phyloP scores from a whole-genome alignment of 2,888 invertebrate species.

The Hypsopygia costalis region DNA sequence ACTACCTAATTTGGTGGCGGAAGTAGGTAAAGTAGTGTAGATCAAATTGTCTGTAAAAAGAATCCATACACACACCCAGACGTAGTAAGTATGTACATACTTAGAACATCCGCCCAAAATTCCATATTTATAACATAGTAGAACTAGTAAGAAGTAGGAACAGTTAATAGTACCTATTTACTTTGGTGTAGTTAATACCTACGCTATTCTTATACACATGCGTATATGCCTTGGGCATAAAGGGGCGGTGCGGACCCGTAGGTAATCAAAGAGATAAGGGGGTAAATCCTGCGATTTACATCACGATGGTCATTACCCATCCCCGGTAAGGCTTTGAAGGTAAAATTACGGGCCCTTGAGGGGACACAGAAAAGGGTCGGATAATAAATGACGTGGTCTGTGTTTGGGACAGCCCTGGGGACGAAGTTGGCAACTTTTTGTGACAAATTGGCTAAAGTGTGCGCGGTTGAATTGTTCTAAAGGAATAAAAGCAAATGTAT shows the following conservation, averaged over 20 bases:
- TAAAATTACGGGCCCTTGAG: constrained; percentile 72
- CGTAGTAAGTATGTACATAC: too few relatives aligned
- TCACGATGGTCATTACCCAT: constrained; percentile 71
- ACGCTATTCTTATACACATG: too few relatives aligned
- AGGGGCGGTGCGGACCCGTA: constrained; percentile 7
- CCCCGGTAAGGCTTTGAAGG: constrained; percentile 73
- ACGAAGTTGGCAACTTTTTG: constrained; percentile 71
- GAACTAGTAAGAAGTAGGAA: too few relatives aligned
- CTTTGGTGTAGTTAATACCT: too few relatives aligned
- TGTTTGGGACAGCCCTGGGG: constrained; percentile 42
- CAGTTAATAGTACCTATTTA: too few relatives aligned
- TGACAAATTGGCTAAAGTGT: constrained; percentile 75
- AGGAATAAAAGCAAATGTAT: constrained; percentile 11
- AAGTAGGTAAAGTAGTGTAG: too few relatives aligned
- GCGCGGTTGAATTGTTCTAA: constrained; percentile 35
- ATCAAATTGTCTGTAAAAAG: too few relatives aligned
- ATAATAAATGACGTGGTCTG: constrained; percentile 63
- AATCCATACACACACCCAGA: too few relatives aligned
- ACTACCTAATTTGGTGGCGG: too few relatives aligned
- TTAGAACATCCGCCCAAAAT: too few relatives aligned
- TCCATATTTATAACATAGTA: too few relatives aligned
- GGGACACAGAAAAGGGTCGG: constrained; percentile 38
- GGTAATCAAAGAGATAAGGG: constrained; percentile 43
- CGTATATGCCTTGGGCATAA: neutral
- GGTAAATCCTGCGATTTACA: constrained; percentile 67